Percentiles rank a stretch among this genome's conserved stretches.
phyloP scores from a whole-genome alignment of 2,113 vertebrate species.

The Raja brachyura region DNA sequence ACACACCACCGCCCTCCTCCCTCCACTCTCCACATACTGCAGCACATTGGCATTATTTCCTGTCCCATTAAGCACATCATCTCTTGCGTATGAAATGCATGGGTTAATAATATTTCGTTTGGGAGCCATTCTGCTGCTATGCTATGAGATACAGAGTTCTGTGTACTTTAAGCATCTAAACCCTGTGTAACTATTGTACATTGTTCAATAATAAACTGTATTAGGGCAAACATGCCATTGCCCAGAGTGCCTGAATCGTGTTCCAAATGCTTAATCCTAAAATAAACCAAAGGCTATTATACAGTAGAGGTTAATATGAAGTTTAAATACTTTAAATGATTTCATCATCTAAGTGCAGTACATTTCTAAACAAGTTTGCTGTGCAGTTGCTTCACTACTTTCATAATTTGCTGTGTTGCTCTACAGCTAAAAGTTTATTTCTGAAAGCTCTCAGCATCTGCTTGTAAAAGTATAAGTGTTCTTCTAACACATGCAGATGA shows the following conservation, averaged over 20 bases:
- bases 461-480: too few species aligned
- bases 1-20: too few species aligned
- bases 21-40: too few species aligned
- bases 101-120: neutral
- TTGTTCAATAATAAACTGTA: neutral
- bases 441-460: neutral
- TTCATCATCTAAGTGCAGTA: neutral
- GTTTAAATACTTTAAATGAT: neutral
- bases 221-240: neutral
- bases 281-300: neutral
- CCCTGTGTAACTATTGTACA: neutral
- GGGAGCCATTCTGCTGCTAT: neutral
- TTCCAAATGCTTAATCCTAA: neutral
- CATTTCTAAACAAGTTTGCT: neutral
- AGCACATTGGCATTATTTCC: too few species aligned
- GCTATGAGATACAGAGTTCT: neutral
- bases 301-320: neutral
- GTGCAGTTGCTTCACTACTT: neutral
- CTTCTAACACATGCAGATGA: neutral
- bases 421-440: neutral
- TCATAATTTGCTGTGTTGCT: neutral
- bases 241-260: neutral
- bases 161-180: neutral
- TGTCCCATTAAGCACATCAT: neutral
- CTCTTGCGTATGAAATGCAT: neutral